Evolutionary conservation across 92 coral and sea anemone species (phyloP), one percentile per base, ranked within the genome.

Genomic region (Chrysogorgia sp.): DNA sequence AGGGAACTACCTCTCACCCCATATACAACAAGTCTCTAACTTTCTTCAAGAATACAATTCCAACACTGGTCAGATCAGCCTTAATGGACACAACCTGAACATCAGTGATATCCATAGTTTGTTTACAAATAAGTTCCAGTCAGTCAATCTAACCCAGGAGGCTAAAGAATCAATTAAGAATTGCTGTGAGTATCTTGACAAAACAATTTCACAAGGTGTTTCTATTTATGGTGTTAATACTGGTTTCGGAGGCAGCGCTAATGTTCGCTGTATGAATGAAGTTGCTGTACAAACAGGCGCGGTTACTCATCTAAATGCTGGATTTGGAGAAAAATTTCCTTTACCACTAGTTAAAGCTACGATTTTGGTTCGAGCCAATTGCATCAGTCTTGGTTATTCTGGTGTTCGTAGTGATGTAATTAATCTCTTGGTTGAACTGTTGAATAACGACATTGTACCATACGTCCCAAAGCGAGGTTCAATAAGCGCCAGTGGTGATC

Each of bases 401-500:
- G 85, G 80, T 43, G 67, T 81, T 26, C 69, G 69, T 63, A 65
- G 41, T 30, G 30, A 56, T 45, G 81, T 81, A 2, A 65, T 81
- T 12, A 52, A 81, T 25, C 24, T 71, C 23, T 32, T 81, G 40
- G 10, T 71, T 52, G 85, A 71, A 21, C 31, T 81, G 13, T 8
- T 81, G 22, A 81, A 81, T 47, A 65, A 72, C 24, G 62, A 72
- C 50, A 49, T 81, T 32, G 55, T 57, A 58, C 85, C 85, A n/a
- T 60, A 70, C 23, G 85, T 81, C 33, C 85, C 85, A 12, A 30
- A 45, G 53, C 71, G 85, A 32, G 85, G 85, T 10, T 81, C 85
- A 32, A 34, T 81, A 26, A 76, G 85, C 14, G 85, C 85, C 48
- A 81, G 85, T 59, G 85, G 85, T 13, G 85, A 81, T 58, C 85